Percentiles rank a stretch among this genome's conserved stretches.
Evolutionary conservation across 2,113 vertebrate species (phyloP).

Genomic region (Gymnobelideus leadbeateri): DNA sequence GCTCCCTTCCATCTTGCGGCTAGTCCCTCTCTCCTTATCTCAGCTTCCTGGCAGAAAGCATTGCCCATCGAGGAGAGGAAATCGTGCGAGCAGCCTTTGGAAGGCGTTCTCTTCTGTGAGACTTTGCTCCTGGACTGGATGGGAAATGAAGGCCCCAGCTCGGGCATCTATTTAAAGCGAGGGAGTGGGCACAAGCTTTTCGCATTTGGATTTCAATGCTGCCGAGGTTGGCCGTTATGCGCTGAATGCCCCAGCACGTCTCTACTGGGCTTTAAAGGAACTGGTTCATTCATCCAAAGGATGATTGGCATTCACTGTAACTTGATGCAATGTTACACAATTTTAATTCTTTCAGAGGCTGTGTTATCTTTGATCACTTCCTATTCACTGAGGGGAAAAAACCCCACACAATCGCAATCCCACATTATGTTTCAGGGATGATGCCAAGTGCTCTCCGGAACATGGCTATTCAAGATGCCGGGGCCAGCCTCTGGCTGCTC

Average conservation of each 20-base stretch:
- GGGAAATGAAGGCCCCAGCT: conserved; percentile 79
- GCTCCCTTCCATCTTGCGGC: conserved; percentile 57
- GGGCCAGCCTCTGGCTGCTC: conserved; percentile 85
- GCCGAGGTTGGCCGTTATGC: conserved; percentile 79
- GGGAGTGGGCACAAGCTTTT: conserved; percentile 82
- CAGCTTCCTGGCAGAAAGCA: conserved; percentile 43
- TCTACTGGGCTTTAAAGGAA: conserved; percentile 82
- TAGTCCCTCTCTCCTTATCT: conserved; percentile 57
- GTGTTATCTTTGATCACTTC: conserved; percentile 88
- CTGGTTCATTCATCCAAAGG: conserved; percentile 79
- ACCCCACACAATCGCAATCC: conserved; percentile 83
- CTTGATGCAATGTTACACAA: conserved; percentile 88
- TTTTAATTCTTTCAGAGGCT: conserved; percentile 87
- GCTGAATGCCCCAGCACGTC: conserved; percentile 86
- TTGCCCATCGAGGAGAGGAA: conserved; percentile 70
- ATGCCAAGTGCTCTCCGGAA: conserved; percentile 83
- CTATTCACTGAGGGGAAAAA: conserved; percentile 83
- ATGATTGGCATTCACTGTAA: conserved; percentile 87
- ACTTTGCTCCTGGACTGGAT: conserved; percentile 73
- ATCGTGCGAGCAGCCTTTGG: conserved; percentile 69
- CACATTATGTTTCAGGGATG: conserved; percentile 81
- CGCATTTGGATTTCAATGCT: conserved; percentile 86
- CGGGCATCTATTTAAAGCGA: conserved; percentile 81
- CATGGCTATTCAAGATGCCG: conserved; percentile 82
- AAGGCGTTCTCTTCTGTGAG: conserved; percentile 70